Evolutionary conservation across 2,113 vertebrate species (phyloP).

Genomic region (Entelurus aequoreus): DNA sequence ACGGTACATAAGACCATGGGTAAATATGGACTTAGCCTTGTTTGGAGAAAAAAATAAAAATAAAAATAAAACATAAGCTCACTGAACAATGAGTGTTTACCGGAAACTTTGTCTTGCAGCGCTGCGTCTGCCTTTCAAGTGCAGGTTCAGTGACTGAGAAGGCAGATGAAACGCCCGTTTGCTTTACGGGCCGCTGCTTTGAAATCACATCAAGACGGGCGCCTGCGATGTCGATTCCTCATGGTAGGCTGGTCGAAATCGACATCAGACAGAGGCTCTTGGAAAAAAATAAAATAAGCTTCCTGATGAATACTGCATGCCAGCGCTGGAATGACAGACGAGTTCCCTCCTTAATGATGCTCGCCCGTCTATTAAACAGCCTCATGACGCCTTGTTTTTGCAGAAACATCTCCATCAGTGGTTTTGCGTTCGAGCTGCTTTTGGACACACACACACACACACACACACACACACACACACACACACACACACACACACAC

Average conservation of each 20-base stretch:
- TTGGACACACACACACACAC: background rate
- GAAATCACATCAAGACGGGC: constrained; percentile 87
- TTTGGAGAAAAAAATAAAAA: too few species aligned
- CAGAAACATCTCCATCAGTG: constrained; percentile 18
- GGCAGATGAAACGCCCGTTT: constrained; percentile 76
- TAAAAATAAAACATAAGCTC: too few species aligned
- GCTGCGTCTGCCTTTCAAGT: constrained; percentile 62
- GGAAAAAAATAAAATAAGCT: constrained; percentile 47
- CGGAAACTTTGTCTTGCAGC: constrained; percentile 43
- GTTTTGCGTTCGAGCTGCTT: constrained; percentile 17
- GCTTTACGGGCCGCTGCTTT: constrained; percentile 81
- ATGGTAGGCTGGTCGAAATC: constrained; percentile 86
- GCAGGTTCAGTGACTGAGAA: constrained; percentile 59
- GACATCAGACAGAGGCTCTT: constrained; percentile 84
- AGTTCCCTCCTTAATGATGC: constrained; percentile 85
- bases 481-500: background rate
- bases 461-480: background rate
- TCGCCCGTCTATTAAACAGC: constrained; percentile 83
- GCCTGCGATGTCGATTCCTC: constrained; percentile 80
- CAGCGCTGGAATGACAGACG: constrained; percentile 82
- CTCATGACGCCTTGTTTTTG: constrained; percentile 77
- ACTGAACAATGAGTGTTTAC: too few species aligned
- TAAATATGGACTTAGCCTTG: too few species aligned
- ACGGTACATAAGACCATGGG: too few species aligned
- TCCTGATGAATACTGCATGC: constrained; percentile 89